These are phyloP conservation scores for Nomia melanderi DNA, from an alignment of 1,140 invertebrate species.

Conservation along the genomic window DNA sequence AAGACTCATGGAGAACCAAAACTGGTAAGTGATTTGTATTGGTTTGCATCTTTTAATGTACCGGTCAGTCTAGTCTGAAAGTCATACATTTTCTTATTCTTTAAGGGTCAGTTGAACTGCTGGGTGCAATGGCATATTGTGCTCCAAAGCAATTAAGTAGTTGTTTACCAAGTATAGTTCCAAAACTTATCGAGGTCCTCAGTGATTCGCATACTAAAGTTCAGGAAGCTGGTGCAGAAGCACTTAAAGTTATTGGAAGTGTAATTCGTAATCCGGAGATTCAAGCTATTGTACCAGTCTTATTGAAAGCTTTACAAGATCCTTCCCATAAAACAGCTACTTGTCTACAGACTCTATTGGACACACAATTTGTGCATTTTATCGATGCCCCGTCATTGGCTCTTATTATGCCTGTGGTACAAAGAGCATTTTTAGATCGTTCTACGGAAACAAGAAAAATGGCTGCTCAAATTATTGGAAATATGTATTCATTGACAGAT, in stretches of 20 bases:
- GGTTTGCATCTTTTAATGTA: conserved; percentile 10
- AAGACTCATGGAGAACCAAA: conserved; percentile 99
- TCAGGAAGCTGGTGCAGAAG: conserved; percentile 97
- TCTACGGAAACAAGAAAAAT: conserved; percentile 99
- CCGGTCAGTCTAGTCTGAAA: neutral
- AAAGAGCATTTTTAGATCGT: conserved; percentile 97
- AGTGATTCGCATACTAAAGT: conserved; percentile 99
- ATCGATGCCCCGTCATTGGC: conserved; percentile 99
- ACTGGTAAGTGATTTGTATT: conserved; percentile 84
- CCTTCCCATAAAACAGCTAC: conserved; percentile 96
- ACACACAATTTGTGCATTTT: conserved; percentile 99
- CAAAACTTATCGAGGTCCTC: conserved; percentile 98
- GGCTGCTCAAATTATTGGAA: conserved; percentile 99
- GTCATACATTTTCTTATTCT: conserved; percentile 34
- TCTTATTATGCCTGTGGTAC: conserved; percentile 99
- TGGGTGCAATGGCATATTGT: conserved; percentile 99
- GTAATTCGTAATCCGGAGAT: conserved; percentile 99
- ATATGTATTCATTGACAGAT: conserved; percentile 99
- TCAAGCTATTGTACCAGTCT: conserved; percentile 95
- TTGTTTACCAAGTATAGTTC: conserved; percentile 98
- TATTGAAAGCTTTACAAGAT: conserved; percentile 97
- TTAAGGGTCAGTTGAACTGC: conserved; percentile 94
- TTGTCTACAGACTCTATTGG: conserved; percentile 94
- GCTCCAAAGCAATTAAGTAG: conserved; percentile 99
- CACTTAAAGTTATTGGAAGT: conserved; percentile 97